phyloP scores from a whole-genome alignment of 2,113 vertebrate genomes.

The Poeciliopsis occidentalis region DNA sequence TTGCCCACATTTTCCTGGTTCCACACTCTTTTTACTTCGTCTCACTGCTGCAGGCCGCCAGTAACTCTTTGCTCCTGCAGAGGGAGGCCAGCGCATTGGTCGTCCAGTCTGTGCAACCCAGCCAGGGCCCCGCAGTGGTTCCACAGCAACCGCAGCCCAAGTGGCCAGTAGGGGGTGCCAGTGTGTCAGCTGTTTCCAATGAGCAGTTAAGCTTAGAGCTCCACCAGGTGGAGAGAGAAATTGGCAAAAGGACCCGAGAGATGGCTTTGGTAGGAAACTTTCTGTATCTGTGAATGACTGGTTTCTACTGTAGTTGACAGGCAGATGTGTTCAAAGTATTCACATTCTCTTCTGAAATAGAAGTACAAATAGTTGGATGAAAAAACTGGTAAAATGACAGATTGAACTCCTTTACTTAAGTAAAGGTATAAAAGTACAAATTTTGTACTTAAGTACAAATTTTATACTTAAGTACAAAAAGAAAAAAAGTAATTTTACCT shows the following conservation, averaged over 20 bases:
- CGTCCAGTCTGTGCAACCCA: constrained; percentile 74
- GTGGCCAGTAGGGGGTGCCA: constrained; percentile 87
- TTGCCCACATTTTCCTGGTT: constrained; percentile 10
- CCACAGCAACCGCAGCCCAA: constrained; percentile 80
- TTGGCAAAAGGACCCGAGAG: constrained; percentile 94
- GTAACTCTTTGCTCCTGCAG: constrained; percentile 91
- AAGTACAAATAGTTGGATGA: no score
- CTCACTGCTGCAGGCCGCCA: constrained; percentile 83
- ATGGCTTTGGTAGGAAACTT: constrained; percentile 88
- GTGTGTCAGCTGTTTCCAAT: constrained; percentile 81
- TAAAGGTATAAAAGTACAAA: no score
- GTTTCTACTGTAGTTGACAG: background rate
- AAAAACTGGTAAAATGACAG: no score
- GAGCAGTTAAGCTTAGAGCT: constrained; percentile 96
- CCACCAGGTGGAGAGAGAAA: constrained; percentile 96
- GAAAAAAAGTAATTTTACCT: no score
- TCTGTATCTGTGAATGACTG: background rate
- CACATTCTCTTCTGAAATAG: no score
- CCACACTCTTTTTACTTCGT: constrained; percentile 36
- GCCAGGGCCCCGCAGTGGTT: constrained; percentile 63
- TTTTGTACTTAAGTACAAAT: no score
- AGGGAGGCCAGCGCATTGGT: constrained; percentile 87
- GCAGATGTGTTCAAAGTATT: background rate
- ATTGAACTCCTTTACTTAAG: no score
- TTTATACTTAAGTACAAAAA: no score